Evolutionary conservation across 2,888 invertebrate species (phyloP).

Genomic region (Trichopoda pennipes): DNA sequence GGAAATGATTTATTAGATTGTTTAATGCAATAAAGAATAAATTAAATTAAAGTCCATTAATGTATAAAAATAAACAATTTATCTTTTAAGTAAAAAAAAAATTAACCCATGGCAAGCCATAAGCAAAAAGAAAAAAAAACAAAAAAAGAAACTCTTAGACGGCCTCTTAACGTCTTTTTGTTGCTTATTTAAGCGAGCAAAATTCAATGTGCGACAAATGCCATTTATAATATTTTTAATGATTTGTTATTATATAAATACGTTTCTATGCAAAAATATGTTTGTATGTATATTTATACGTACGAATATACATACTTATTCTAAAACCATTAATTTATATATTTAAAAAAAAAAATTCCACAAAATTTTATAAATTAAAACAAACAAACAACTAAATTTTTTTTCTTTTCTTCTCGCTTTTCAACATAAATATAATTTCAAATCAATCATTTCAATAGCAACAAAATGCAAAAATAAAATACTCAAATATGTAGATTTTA

Average conservation of each 20-base stretch:
- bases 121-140: too few relatives aligned
- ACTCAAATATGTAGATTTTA: slow-evolving; percentile 5
- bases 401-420: slow-evolving; percentile 23
- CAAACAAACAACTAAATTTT: slow-evolving; percentile 57
- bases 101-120: slow-evolving; percentile 27
- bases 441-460: slow-evolving; percentile 61
- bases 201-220: slow-evolving; percentile 26
- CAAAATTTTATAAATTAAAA: slow-evolving; percentile 40
- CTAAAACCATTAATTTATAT: slow-evolving; percentile 15
- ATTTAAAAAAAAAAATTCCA: neutral
- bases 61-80: slow-evolving; percentile 40
- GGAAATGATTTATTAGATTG: slow-evolving; percentile 55
- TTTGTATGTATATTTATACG: neutral
- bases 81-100: slow-evolving; percentile 7
- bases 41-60: slow-evolving; percentile 47
- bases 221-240: slow-evolving; percentile 15
- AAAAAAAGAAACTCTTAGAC: slow-evolving; percentile 21
- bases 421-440: slow-evolving; percentile 37
- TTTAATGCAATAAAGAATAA: slow-evolving; percentile 32
- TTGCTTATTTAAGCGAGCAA: neutral
- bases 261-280: neutral
- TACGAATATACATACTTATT: neutral
- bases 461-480: neutral
- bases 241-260: neutral
- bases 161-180: neutral